Evolutionary conservation across 2,888 invertebrate species (phyloP).

Genomic region (Chironomus riparius): DNA sequence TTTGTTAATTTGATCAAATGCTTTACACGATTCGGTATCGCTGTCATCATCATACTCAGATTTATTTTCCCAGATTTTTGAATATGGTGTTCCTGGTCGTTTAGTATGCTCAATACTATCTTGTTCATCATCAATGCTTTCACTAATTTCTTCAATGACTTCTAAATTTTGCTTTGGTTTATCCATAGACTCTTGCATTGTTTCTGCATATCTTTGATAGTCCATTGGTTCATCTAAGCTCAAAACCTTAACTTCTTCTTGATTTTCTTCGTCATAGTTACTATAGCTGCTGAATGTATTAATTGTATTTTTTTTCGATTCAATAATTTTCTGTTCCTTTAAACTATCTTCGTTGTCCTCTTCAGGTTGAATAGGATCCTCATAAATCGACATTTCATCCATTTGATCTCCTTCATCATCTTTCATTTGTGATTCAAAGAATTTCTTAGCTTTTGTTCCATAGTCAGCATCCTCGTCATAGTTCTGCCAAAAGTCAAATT

Average conservation of each 20-base stretch:
- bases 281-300: neutral
- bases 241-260: too few relatives aligned
- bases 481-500: slow-evolving; percentile 8
- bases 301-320: neutral
- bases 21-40: slow-evolving; percentile 2
- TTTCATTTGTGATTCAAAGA: neutral
- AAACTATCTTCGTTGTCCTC: neutral
- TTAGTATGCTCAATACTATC: neutral
- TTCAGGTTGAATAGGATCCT: neutral
- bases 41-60: neutral
- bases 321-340: neutral
- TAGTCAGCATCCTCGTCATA: neutral
- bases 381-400: neutral
- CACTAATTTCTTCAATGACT: neutral
- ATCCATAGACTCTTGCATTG: too few relatives aligned
- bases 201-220: too few relatives aligned
- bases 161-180: too few relatives aligned
- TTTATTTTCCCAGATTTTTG: neutral
- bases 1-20: slow-evolving; percentile 25
- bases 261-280: too few relatives aligned
- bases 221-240: too few relatives aligned
- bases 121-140: neutral
- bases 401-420: neutral
- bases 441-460: neutral
- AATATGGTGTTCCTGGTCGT: neutral